Evolutionary conservation across 2,797 vertebrate species (phyloP).

Genomic region (Labroides dimidiatus): DNA sequence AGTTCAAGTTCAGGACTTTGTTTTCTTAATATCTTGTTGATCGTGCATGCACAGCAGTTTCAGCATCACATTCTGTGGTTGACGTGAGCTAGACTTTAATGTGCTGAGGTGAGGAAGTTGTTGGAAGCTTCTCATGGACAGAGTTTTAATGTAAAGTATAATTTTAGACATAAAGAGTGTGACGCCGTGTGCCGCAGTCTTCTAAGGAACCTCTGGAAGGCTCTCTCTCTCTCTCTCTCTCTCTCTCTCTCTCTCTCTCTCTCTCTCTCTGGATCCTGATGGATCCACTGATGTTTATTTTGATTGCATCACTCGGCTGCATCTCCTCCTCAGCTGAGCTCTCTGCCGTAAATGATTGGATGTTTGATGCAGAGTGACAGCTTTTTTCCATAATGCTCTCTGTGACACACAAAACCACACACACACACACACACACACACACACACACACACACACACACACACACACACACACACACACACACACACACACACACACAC

Average conservation of each 20-base stretch:
- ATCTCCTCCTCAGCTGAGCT: slow-evolving; percentile 1
- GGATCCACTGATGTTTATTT: slow-evolving; percentile 2
- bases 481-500: slow-evolving; percentile 8
- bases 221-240: too few species aligned
- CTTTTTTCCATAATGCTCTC: slow-evolving; percentile 6
- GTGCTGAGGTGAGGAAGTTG: background rate
- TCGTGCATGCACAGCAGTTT: background rate
- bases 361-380: slow-evolving; percentile 35
- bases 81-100: background rate
- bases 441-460: slow-evolving; percentile 1
- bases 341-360: slow-evolving; percentile 27
- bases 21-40: too few species aligned
- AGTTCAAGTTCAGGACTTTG: too few species aligned
- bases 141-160: background rate
- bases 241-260: too few species aligned
- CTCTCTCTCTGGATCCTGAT: background rate
- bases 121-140: background rate
- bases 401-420: slow-evolving; percentile 10
- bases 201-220: background rate
- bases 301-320: slow-evolving; percentile 17
- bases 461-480: slow-evolving; percentile 2
- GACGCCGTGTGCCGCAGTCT: background rate
- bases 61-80: background rate
- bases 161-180: background rate
- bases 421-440: slow-evolving; percentile 10